A percentile compares a stretch with the other conserved stretches of the same genome.
These are phyloP conservation scores for Oscheius sp. DNA, from an alignment of 2,888 invertebrate genomes.

Conservation along the genomic window DNA sequence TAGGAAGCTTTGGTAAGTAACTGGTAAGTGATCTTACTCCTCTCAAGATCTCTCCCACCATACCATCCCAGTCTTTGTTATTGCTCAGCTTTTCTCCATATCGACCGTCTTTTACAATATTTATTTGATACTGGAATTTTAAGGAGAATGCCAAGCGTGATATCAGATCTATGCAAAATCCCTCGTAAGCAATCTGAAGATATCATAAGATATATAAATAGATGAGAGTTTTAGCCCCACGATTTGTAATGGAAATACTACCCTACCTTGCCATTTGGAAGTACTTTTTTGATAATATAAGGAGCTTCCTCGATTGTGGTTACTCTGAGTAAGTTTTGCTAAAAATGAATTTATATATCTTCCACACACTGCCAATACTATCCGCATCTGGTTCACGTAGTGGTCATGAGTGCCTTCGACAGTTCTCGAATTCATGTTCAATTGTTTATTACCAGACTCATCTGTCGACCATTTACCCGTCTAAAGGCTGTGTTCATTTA, in stretches of 20 bases:
- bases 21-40: conserved; percentile 47
- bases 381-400: conserved; percentile 34
- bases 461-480: conserved; percentile 63
- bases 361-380: not conserved
- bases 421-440: conserved; percentile 55
- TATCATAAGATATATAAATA: no score
- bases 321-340: conserved; percentile 68
- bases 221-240: not conserved
- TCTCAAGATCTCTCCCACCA: conserved; percentile 70
- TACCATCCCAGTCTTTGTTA: conserved; percentile 72
- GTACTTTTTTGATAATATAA: conserved; percentile 73
- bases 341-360: not conserved
- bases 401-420: conserved; percentile 63
- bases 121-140: conserved; percentile 69
- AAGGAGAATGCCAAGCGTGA: conserved; percentile 73
- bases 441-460: conserved; percentile 48
- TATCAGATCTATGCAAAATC: conserved; percentile 84
- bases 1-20: no score
- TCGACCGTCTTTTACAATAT: conserved; percentile 71
- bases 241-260: conserved; percentile 70
- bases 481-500: conserved; percentile 42
- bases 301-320: conserved; percentile 74
- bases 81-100: conserved; percentile 69
- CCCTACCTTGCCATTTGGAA: conserved; percentile 77
- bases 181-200: conserved; percentile 76